Evolutionary conservation across 1,140 invertebrate genomes (phyloP).

Genomic region (Drosophila navojoa): DNA sequence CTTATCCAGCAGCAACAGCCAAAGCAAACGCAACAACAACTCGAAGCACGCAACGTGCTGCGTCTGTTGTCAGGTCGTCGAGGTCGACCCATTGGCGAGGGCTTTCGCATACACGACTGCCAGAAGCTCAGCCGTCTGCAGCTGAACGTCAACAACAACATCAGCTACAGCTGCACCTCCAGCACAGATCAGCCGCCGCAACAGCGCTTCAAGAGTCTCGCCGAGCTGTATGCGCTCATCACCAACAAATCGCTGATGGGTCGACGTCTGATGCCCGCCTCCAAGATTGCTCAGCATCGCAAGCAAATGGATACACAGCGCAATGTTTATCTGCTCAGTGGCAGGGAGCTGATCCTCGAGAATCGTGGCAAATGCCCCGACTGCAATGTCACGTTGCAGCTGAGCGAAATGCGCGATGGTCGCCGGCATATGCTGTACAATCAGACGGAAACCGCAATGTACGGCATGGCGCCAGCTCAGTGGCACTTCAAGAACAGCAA

Average conservation of each 20-base stretch:
- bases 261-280: constrained; percentile 46
- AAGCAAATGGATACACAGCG: constrained; percentile 85
- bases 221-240: constrained; percentile 83
- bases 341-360: constrained; percentile 86
- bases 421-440: constrained; percentile 85
- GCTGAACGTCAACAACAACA: constrained; percentile 58
- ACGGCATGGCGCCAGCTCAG: constrained; percentile 88
- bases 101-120: constrained; percentile 85
- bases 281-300: constrained; percentile 81
- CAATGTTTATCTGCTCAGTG: constrained; percentile 85
- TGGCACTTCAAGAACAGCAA: constrained; percentile 86
- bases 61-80: constrained; percentile 87
- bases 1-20: constrained; percentile 51
- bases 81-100: constrained; percentile 84
- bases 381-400: constrained; percentile 86
- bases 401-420: constrained; percentile 86
- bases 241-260: constrained; percentile 80
- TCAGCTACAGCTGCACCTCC: constrained; percentile 84
- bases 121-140: constrained; percentile 83
- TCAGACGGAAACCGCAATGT: constrained; percentile 86
- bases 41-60: constrained; percentile 86
- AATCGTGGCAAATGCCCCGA: constrained; percentile 88
- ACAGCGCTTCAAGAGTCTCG: constrained; percentile 73
- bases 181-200: constrained; percentile 62
- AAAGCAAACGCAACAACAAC: neutral